A percentile compares a stretch with the other conserved stretches of the same genome.
Evolutionary conservation across 2,888 invertebrate species (phyloP).

Genomic region (Orthonychiurus folsomi): DNA sequence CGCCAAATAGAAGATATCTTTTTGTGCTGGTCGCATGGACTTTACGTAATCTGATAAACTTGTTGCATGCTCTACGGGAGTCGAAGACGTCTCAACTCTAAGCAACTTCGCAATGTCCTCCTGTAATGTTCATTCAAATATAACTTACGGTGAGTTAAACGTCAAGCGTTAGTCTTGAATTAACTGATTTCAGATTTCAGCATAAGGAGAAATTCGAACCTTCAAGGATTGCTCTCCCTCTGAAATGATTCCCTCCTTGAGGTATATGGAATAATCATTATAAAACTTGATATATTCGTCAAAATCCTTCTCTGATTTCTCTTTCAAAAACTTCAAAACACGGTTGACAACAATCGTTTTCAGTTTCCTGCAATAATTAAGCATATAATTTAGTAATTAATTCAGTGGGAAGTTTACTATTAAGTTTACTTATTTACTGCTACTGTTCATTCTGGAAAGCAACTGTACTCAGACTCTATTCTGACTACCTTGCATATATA

Average conservation of each 20-base stretch:
- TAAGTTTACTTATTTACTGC: too few species aligned
- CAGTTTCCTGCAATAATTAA: slow-evolving; percentile 57
- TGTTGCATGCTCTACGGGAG: slow-evolving; percentile 60
- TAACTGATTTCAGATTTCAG: neutral
- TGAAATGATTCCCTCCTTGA: slow-evolving; percentile 91
- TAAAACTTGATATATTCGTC: slow-evolving; percentile 78
- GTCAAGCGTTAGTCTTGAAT: too few species aligned
- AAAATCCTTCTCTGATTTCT: slow-evolving; percentile 73
- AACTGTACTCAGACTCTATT: too few species aligned
- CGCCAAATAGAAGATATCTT: slow-evolving; percentile 82
- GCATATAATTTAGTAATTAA: too few species aligned
- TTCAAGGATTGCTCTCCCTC: slow-evolving; percentile 70
- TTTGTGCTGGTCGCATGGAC: slow-evolving; percentile 67
- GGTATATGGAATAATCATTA: slow-evolving; percentile 80
- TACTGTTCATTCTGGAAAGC: too few species aligned
- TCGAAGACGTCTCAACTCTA: slow-evolving; percentile 81
- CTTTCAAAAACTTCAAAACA: slow-evolving; percentile 72
- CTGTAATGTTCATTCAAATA: too few species aligned
- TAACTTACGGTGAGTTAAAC: too few species aligned
- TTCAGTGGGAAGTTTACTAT: too few species aligned
- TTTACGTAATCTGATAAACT: slow-evolving; percentile 71
- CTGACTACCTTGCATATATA: too few species aligned
- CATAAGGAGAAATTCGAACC: slow-evolving; percentile 49
- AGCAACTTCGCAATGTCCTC: slow-evolving; percentile 84
- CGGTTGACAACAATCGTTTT: slow-evolving; percentile 72